Base-by-base conservation (phyloP, 2,797 vertebrate genomes). In the Sandelia bainsii region DNA sequence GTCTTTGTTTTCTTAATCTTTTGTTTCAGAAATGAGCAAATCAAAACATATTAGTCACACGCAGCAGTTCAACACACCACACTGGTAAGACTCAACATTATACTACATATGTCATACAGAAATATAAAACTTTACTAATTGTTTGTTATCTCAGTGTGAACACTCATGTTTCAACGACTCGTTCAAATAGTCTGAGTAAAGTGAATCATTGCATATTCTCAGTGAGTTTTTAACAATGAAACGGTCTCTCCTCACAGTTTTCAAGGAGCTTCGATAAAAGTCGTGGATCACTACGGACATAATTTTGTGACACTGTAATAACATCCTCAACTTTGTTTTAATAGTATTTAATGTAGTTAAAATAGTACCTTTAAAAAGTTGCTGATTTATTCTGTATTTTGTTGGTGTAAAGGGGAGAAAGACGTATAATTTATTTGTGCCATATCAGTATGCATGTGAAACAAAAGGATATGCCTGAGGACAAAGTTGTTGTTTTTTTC, bases 391-490 rank as follows among this genome's bases (percentile, higher is more conserved):
- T 23, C 3, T 54, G 1, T 25, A 6, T 37, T 5, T 29, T 60
- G 44, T 57, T 44, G 22, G 40, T 68, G 25, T 70, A 23, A 49
- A 69, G 6, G 22, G 23, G 25, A 46, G 5, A 62, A 34, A 25
- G 53, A 52, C 6, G 27, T 44, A 16, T 12, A 65, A n/a, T 66
- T 42, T 57, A 3, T 29, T 7, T 75, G 40, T 39, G 27, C 69
- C 29, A 50, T 6, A 51, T 44, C 17, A 20, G 48, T 7, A 1
- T 72, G 46, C 27, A 58, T 7, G 8, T 64, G 23, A 70, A 75
- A 72, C 29, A 45, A 34, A 69, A 70, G 58, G 83, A 88, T 91
- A 89, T 91, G 86, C 72, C 79, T 84, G 83, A 91, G 80, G 77
- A 88, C 72, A 83, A 72, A 58, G 59, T 79, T 34, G 56, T 32